Evolutionary conservation across 2,797 vertebrate genomes (phyloP), one percentile per base, ranked within the genome.

Genomic region (Limosa lapponica): DNA sequence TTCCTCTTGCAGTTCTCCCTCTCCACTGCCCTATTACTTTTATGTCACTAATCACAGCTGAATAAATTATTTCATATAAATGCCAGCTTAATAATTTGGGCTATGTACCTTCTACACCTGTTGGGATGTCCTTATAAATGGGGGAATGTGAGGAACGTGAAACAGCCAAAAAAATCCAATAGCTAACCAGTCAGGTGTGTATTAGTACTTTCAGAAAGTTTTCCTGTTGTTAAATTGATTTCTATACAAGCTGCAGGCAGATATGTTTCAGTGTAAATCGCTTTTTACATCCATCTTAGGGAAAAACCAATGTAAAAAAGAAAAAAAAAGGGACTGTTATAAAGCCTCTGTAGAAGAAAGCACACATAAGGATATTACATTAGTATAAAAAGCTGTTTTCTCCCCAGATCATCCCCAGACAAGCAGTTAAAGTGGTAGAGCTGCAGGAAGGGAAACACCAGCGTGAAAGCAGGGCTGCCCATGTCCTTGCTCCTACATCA

Each of bases 71-170:
- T 78, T 73, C 16, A 6, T 25, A 2, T 6, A 28, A n/a, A 57
- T 19, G 2, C 3, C 57, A 44, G 5, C 13, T 78, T 46, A 44
- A 25, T 44, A 14, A 72, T 72, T 46, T 58, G 55, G 6, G 19
- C 14, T 46, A 2, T 5, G 17, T 20, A 37, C 8, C 19, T 51
- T 48, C 48, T 23, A 18, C 15, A 48, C 5, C 41, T 49, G 20
- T 32, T 5, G 3, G 27, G 11, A 4, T 15, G 36, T 16, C 11
- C 22, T 16, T 34, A 4, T 25, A 54, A 59, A 58, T 28, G 24
- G 20, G 16, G 6, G 7, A 67, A 67, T 27, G 34, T 3, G 8
- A 66, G 11, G 13, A 64, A 52, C 0, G 1, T 8, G 10, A 81
- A 92, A 25, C 3, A 4, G 8, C 19, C 0, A 2, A 43, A 52